A percentile compares a stretch with the other conserved stretches of the same genome.
Evolutionary conservation across 2,888 invertebrate species (phyloP).

Genomic region (Lysandra bellargus): DNA sequence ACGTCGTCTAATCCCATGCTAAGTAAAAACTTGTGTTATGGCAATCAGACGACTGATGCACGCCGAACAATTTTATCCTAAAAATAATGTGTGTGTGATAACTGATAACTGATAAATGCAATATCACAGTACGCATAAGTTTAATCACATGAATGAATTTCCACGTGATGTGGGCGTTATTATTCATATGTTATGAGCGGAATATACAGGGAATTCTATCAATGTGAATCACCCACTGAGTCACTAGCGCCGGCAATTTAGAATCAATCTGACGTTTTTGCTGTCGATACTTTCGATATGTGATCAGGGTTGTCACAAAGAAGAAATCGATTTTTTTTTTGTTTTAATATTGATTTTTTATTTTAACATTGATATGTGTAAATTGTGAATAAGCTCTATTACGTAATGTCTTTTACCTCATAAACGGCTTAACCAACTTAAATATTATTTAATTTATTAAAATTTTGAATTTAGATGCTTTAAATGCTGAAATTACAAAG

Average conservation of each 20-base stretch:
- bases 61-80: too few relatives aligned
- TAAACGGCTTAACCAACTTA: too few relatives aligned
- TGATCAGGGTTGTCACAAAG: conserved; percentile 39
- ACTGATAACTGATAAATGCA: too few relatives aligned
- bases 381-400: background rate
- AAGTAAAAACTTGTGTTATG: too few relatives aligned
- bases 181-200: conserved; percentile 38
- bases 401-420: too few relatives aligned
- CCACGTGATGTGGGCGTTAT: conserved; percentile 40
- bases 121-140: background rate
- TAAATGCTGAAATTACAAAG: background rate
- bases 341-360: background rate
- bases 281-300: conserved; percentile 49
- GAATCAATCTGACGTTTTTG: conserved; percentile 64
- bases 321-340: background rate
- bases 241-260: conserved; percentile 53
- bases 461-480: too few relatives aligned
- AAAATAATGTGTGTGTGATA: too few relatives aligned
- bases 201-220: conserved; percentile 5
- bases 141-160: conserved; percentile 1
- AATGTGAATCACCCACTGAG: conserved; percentile 59
- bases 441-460: too few relatives aligned
- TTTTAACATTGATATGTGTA: background rate
- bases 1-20: too few relatives aligned
- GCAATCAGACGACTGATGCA: too few relatives aligned